Evolutionary conservation across 2,888 invertebrate genomes (phyloP).

Genomic region (Scaptomyza cyrtandrae): DNA sequence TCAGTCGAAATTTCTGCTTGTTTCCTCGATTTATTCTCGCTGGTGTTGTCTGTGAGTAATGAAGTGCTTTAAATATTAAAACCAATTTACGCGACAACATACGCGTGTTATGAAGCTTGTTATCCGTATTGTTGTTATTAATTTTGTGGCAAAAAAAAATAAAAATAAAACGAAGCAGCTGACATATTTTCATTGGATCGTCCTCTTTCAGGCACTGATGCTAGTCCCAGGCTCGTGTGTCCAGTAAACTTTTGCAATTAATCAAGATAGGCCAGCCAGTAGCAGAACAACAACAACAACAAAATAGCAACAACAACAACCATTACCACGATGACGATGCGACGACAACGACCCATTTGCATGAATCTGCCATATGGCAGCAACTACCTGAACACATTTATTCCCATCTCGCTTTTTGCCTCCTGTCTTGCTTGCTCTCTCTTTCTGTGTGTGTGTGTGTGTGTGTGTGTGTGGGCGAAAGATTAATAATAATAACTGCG

Average conservation of each 20-base stretch:
- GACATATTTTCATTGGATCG: conserved; percentile 69
- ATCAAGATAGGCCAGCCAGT: conserved; percentile 70
- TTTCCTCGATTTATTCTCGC: neutral
- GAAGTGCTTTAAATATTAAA: conserved; percentile 78
- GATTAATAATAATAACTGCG: conserved; percentile 79
- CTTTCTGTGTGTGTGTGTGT: conserved; percentile 4
- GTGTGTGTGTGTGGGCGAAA: conserved; percentile 70
- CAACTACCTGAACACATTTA: conserved; percentile 44
- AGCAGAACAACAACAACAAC: conserved; percentile 37
- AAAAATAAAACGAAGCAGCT: conserved; percentile 58
- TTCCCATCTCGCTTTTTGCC: neutral
- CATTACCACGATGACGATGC: conserved; percentile 4
- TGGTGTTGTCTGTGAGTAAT: conserved; percentile 54
- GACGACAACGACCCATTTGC: conserved; percentile 68
- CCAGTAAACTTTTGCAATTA: conserved; percentile 77
- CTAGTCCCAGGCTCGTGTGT: conserved; percentile 40
- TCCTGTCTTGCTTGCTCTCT: neutral
- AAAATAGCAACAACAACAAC: no score
- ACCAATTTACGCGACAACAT: conserved; percentile 77
- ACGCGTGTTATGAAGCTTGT: conserved; percentile 77
- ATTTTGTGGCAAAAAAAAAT: conserved; percentile 20
- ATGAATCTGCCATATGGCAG: conserved; percentile 68
- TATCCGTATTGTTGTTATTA: conserved; percentile 63
- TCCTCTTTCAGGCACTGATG: conserved; percentile 9
- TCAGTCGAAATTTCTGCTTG: conserved; percentile 15